Evolutionary conservation across 2,888 invertebrate genomes (phyloP), one percentile per base, ranked within the genome.

Genomic region (Epirrhoe tristata): DNA sequence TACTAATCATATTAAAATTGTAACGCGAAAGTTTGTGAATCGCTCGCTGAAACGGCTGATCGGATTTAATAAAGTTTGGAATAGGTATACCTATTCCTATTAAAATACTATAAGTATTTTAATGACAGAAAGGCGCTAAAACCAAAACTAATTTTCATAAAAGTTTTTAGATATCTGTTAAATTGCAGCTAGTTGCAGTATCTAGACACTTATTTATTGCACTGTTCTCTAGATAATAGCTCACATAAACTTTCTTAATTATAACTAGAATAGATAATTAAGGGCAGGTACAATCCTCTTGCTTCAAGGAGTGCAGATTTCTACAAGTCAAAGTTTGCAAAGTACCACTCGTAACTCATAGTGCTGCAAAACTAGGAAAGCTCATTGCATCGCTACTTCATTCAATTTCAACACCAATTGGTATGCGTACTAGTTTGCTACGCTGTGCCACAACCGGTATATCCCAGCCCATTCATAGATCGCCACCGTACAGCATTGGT

Each of bases 391-490:
- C 43, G 50, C 31, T 58, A 46, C 61, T 52, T 39, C 67, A 64
- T 61, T 51, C 58, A 68, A 46, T 64, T 50, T 67, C 60, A 53
- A 53, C 63, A 63, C 32, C 8, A 32, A 58, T 65, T 32, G 65
- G 43, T 46, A 60, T 60, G 59, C 39, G 61, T 57, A 56, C 56
- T 57, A 64, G 56, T 56, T 67, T 50, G 67, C 43, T 64, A 58
- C 57, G 54, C 50, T 54, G 50, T 36, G 14, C 54, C 48, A 60
- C 66, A 60, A 68, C 67, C 60, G 60, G 67, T 64, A 67, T 61
- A 17, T 39, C 50, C 56, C 56, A 50, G 62, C 55, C 31, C 54
- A 67, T 67, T 67, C 67, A 67, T 67, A 50, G 63, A 64, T 64
- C 16, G 46, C 53, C 39, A 39, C 10, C n/a, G 52, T 60, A 46